Percentiles rank a stretch among this genome's conserved stretches.
These are phyloP conservation scores for Dicroscelio sp. DNA, from an alignment of 2,888 invertebrate species.

Conservation along the genomic window DNA sequence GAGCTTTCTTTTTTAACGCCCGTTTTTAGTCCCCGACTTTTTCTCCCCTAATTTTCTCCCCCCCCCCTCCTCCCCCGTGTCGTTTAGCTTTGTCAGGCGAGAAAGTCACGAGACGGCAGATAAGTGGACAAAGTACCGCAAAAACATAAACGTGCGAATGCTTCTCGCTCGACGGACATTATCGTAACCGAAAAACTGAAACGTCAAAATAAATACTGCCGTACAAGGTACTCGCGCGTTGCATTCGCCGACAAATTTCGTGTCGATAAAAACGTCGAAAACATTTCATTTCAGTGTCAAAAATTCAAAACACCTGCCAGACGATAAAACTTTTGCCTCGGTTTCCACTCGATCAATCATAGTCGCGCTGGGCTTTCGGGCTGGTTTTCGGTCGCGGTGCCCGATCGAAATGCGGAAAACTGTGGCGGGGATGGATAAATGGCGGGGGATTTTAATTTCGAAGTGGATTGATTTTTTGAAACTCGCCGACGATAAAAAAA, in stretches of 20 bases:
- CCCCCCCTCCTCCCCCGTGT: no score
- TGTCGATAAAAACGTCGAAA: conserved; percentile 25
- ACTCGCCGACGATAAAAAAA: no score
- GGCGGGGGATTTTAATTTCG: no score
- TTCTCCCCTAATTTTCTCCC: no score
- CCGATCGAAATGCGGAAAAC: no score
- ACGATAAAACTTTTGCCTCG: not conserved
- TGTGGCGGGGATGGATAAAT: no score
- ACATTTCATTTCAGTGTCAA: conserved; percentile 17
- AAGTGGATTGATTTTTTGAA: no score
- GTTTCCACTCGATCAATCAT: not conserved
- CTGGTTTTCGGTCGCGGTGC: not conserved
- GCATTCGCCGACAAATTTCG: conserved; percentile 16
- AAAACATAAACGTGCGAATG: not conserved
- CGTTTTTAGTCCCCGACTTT: no score
- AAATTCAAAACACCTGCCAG: not conserved
- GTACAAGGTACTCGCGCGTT: not conserved
- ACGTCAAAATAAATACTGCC: conserved; percentile 20
- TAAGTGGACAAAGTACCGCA: not conserved
- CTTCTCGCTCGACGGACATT: conserved; percentile 9
- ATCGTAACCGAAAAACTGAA: conserved; percentile 6
- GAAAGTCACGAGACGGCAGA: not conserved
- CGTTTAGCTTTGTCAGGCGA: no score
- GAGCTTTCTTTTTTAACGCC: no score
- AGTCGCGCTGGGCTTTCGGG: not conserved